Evolutionary conservation across 2,888 invertebrate species (phyloP), one percentile per base, ranked within the genome.

Genomic region (Dasysyrphus albostriatus): DNA sequence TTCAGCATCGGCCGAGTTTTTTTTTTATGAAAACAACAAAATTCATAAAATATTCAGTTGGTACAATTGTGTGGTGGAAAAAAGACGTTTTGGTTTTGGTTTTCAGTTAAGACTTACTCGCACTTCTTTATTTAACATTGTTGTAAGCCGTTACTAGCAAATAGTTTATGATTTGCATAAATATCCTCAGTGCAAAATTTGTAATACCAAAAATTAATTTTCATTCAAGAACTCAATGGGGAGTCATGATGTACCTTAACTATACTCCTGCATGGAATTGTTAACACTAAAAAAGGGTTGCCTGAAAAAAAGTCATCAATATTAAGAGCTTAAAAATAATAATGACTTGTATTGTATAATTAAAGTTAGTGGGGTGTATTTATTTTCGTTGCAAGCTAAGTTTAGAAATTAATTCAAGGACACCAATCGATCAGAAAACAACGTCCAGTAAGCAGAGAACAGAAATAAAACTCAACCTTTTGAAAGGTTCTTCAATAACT

Each of bases 131-230:
- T 12, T 32, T 54, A 24, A 34, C 16, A 54, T 56, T 65, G 56
- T 42, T 80, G 72, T 59, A 77, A 82, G 65, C 72, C 49, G 49
- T 63, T 72, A 70, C 72, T 72, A 65, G 56, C 72, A 82, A 82
- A 77, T 82, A 72, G 72, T 77, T 82, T 72, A 82, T 65, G 72
- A 67, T 39, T 14, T 42, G 51, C 51, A 77, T 72, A 67, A 72
- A 82, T 77, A 82, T 82, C 72, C 65, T 51, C 47, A 67, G 42
- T 51, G 49, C 44, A 77, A 65, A 73, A 77, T 65, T 24, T 49
- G 54, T 34, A 75, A 16, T 7, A 67, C 29, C 1, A n/a, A n/a
- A 58, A 58, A 63, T 10, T 42, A 32, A 76, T 70, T 63, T 58
- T 49, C 70, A 70, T 63, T 56, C 61, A 39, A 69, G 63, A 81